Evolutionary conservation across 2,797 vertebrate genomes (phyloP), one percentile per base, ranked within the genome.

Genomic region (Erpetoichthys calabaricus): DNA sequence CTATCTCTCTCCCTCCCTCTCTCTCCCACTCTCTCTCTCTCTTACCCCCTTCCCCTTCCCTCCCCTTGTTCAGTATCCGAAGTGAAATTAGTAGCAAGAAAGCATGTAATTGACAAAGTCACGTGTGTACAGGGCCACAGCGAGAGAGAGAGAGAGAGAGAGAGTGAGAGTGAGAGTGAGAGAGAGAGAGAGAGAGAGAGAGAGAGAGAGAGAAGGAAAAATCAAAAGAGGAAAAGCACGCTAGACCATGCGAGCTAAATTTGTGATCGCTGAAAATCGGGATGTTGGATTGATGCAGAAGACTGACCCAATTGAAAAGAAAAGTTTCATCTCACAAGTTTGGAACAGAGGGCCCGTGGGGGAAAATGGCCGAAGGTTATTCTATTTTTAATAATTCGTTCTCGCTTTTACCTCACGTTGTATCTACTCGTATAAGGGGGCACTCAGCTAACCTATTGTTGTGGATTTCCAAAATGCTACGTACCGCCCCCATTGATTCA

Each of bases 291-390:
- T 91, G 88, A 90, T 89, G 87, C 88, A 83, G 88, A 90, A 82
- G 75, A 84, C 76, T 80, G 78, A 85, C 82, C 79, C 85, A 74
- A 76, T 87, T 85, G 85, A 77, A 85, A 85, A 83, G 87, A 86
- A 86, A 92, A 92, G 88, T 89, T 91, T 86, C 89, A 85, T 86
- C 88, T 88, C 69, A 82, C 85, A 88, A 91, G 86, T 90, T 88
- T 86, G 88, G 85, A 86, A 83, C 87, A 80, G 86, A 91, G 89
- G 89, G 88, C 93, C 88, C 80, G 84, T 85, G 86, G 89, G 91
- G 90, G 92, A 95, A 97, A 91, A 98, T 96, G 95, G 94, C 95
- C 91, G 92, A 97, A 97, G 93, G 92, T 97, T 89, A 91, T 89
- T 83, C 84, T 86, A 72, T 85, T 84, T 80, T 84, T 75, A 68